Evolutionary conservation across 2,113 vertebrate species (phyloP).

Genomic region (Cryptoleucopteryx plumbea): DNA sequence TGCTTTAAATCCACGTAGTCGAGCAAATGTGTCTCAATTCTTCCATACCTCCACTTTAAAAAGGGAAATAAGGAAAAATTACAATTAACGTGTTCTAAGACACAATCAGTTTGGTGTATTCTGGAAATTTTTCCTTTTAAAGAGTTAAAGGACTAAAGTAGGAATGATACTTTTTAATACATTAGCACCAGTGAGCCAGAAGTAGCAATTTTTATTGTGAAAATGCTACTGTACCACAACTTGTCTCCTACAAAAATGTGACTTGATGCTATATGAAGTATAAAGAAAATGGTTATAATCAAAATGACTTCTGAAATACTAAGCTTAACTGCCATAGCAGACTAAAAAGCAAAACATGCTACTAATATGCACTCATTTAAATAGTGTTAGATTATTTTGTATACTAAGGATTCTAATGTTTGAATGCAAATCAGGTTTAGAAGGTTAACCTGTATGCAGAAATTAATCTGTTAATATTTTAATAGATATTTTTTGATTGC

Average conservation of each 20-base stretch:
- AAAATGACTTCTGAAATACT: conserved; percentile 10
- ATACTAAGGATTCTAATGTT: background rate
- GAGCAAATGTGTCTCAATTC: background rate
- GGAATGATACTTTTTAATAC: background rate
- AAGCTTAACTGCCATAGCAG: background rate
- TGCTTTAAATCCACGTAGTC: background rate
- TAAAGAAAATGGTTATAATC: background rate
- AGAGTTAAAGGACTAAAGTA: background rate
- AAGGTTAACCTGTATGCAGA: background rate
- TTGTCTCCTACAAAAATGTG: background rate
- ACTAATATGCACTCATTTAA: background rate
- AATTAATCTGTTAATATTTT: conserved; percentile 32
- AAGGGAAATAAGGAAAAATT: background rate
- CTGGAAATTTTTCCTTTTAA: background rate
- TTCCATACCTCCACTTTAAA: background rate
- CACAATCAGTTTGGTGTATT: background rate
- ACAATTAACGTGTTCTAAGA: background rate
- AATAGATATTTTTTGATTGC: background rate
- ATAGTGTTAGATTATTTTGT: background rate
- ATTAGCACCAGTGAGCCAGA: background rate
- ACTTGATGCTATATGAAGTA: background rate
- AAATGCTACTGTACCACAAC: background rate
- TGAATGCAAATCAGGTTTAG: background rate
- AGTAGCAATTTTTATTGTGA: background rate
- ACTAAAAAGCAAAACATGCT: background rate